Evolutionary conservation across 2,888 invertebrate species (phyloP), one percentile per base, ranked within the genome.

Genomic region (Xiphydria camelus): DNA sequence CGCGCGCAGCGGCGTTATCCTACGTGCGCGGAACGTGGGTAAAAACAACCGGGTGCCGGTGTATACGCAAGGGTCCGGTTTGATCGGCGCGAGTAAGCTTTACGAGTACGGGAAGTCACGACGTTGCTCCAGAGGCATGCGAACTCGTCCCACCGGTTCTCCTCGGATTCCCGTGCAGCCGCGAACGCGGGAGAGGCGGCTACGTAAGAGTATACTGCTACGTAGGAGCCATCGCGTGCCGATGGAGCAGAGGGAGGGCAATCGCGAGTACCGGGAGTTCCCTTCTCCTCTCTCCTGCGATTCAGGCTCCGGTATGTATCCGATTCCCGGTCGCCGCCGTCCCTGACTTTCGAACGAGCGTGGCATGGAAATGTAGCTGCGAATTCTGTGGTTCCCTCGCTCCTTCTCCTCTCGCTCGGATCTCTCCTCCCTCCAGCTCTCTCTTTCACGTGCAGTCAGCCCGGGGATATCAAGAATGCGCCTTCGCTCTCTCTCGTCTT

Each of bases 141-240:
- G 29, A 29, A 29, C 29, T 29, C 29, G 29, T 29, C 29, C 9
- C 29, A 29, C 29, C 29, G 29, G 29, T 29, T 29, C n/a, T n/a
- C 14, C 12, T 3, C 7, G 29, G n/a, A 14, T 29, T 29, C 29
- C 12, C 29, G 29, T 29, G n/a, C n/a, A n/a, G n/a, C n/a, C n/a
- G n/a, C n/a, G n/a, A n/a, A n/a, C n/a, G n/a, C n/a, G n/a, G n/a
- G n/a, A n/a, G n/a, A n/a, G n/a, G n/a, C n/a, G n/a, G n/a, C n/a
- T n/a, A n/a, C n/a, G n/a, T n/a, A n/a, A n/a, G n/a, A 29, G 12
- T 29, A 29, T 29, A 29, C 14, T 7, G 12, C 14, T 10, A 10
- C 12, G 12, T 29, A 14, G 3, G 29, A 12, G 29, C 12, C 7
- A 29, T 10, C 29, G 29, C 10, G 26, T 29, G 4, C 29, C 14